Evolutionary conservation across 1,140 invertebrate genomes (phyloP), one percentile per base, ranked within the genome.

Genomic region (Oreohelix idahoensis): DNA sequence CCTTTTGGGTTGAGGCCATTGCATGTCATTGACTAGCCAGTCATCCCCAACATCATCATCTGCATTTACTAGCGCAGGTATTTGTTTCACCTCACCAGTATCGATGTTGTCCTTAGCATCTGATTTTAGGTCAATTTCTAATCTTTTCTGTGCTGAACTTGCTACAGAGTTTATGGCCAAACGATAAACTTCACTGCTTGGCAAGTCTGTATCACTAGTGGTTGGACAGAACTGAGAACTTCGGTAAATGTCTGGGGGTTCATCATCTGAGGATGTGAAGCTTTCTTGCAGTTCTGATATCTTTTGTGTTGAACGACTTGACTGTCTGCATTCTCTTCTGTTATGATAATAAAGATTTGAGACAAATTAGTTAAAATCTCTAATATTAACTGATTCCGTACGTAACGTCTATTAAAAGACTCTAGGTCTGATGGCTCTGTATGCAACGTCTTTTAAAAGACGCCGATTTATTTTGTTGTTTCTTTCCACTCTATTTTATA

Each of bases 31-130:
- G 17, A 82, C 51, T 36, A 82, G 38, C 80, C 80, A 82, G 38
- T 82, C 71, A 58, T 82, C 80, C 42, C 80, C 80, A 63, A 82
- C 71, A 73, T 82, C 80, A 11, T 75, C 80, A 26, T 74, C 45
- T 35, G 29, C 69, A 71, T 71, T 71, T 23, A 81, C n/a, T 20
- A 70, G 23, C 35, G 69, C 63, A 45, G 69, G 66, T 17, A 42
- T 42, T 11, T 45, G 13, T 26, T 51, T 49, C 1, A n/a, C 29
- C 13, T 15, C 26, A 39, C 5, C 23, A 29, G 39, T 0, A 26
- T 71, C 79, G 23, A 0, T 49, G 20, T 71, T 42, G 11, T 71
- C 29, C 1, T 15, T n/a, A 5, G 36, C 23, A 23, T 58, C 70
- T n/a, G 23, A 32, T 39, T 58, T 49, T 0, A 17, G 10, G 11